Percentiles rank a stretch among this genome's conserved stretches.
Evolutionary conservation across 2,113 vertebrate genomes (phyloP).

Genomic region (Podiceps cristatus): DNA sequence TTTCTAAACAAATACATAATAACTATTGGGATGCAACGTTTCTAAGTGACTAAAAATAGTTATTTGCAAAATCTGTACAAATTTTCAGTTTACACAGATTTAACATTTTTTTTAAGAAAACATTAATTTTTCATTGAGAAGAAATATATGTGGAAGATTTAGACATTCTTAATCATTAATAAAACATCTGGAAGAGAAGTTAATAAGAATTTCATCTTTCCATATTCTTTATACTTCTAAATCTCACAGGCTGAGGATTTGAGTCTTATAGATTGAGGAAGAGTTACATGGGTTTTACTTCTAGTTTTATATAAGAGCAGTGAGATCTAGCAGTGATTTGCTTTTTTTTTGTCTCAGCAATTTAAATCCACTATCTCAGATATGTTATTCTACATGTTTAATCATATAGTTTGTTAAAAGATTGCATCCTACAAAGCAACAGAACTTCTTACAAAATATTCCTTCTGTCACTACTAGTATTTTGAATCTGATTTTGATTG

Average conservation of each 20-base stretch:
- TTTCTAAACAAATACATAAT: not conserved
- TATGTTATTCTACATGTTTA: not conserved
- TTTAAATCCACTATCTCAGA: not conserved
- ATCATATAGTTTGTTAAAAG: not conserved
- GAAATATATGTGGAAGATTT: not conserved
- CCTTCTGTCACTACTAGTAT: too few species aligned
- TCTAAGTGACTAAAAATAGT: not conserved
- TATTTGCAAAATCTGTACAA: not conserved
- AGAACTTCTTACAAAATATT: not conserved
- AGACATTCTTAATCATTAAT: not conserved
- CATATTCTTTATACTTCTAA: not conserved
- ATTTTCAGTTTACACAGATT: not conserved
- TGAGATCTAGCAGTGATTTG: not conserved
- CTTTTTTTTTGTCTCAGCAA: not conserved
- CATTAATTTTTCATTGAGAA: not conserved
- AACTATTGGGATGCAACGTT: not conserved
- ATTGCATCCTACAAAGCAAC: not conserved
- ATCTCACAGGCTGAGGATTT: not conserved
- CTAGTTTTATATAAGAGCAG: not conserved
- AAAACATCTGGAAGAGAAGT: not conserved
- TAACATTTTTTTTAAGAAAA: not conserved
- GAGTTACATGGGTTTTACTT: not conserved
- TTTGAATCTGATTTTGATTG: not conserved
- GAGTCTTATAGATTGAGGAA: not conserved
- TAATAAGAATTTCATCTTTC: not conserved